Evolutionary conservation across 2,888 invertebrate genomes (phyloP).

Genomic region (Euplexia lucipara): DNA sequence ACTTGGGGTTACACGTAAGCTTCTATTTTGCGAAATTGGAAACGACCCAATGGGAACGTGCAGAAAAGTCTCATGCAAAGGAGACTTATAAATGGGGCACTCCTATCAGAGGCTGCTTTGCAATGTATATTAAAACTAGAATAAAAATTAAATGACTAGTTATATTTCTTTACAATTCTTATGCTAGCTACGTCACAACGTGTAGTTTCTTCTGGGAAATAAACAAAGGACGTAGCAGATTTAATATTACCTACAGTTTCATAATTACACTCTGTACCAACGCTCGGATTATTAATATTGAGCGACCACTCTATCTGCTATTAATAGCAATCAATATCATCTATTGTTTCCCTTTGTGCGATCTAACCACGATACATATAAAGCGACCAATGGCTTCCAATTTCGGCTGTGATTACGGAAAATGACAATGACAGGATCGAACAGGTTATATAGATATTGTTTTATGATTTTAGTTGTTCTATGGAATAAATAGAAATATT

Average conservation of each 20-base stretch:
- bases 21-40: constrained; percentile 14
- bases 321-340: constrained; percentile 47
- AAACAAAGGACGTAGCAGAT: constrained; percentile 5
- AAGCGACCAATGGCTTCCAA: constrained; percentile 37
- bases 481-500: background rate
- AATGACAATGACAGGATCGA: constrained; percentile 30
- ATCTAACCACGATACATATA: constrained; percentile 16
- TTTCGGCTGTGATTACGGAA: constrained; percentile 45
- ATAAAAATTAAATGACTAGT: background rate
- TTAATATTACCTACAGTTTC: constrained; percentile 9
- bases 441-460: constrained; percentile 16
- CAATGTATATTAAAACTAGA: background rate
- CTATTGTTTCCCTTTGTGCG: constrained; percentile 47
- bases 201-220: background rate
- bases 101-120: background rate
- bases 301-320: constrained; percentile 31
- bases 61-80: too few species aligned
- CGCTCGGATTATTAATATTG: constrained; percentile 52
- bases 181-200: background rate
- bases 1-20: constrained; percentile 7
- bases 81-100: too few species aligned
- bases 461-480: constrained; percentile 13
- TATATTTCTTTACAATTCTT: background rate
- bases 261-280: constrained; percentile 14
- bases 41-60: background rate